Evolutionary conservation across 1,140 invertebrate genomes (phyloP), one percentile per base, ranked within the genome.

Genomic region (Capitella teleta): DNA sequence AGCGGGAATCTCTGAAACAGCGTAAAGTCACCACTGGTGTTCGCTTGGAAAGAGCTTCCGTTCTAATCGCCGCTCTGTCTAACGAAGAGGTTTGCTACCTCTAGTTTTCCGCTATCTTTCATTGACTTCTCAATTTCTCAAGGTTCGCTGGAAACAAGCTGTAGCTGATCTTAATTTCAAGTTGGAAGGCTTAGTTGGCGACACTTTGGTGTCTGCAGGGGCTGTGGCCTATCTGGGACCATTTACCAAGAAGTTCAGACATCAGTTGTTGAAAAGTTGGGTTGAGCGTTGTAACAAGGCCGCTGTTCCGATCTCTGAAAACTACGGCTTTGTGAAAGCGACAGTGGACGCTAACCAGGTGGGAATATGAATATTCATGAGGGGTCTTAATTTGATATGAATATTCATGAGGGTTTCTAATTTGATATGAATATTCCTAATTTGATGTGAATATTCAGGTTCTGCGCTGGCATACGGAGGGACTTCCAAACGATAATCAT

Each of bases 391-490:
- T 40, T 40, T 21, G 25, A 40, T n/a, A 16, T 40, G 25, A 40
- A 40, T n/a, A 37, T 18, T 18, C 4, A 37, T 3, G 36, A 37
- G 21, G 8, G 10, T 10, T 40, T 40, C 25, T 40, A 5, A 40
- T 40, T 40, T 21, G 25, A 40, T n/a, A 16, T 40, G 25, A 40
- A 40, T n/a, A 37, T 18, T 18, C 4, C 16, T 3, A 21, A 37
- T n/a, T n/a, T n/a, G n/a, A n/a, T n/a, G n/a, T n/a, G n/a, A n/a
- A n/a, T n/a, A n/a, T n/a, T n/a, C 81, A 87, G 60, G 81, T 89
- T 53, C 76, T 86, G 3, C 77, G 80, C 18, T 91, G 87, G 87
- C 86, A 89, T 61, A 78, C 80, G 3, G 80, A 79, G 61, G 85
- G 86, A 0, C 63, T 91, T 18, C 87, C 87, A 2, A 77, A 81